Percentiles rank a stretch among this genome's conserved stretches.
These are phyloP conservation scores for Euproctis similis DNA, from an alignment of 2,888 invertebrate species.

Conservation along the genomic window DNA sequence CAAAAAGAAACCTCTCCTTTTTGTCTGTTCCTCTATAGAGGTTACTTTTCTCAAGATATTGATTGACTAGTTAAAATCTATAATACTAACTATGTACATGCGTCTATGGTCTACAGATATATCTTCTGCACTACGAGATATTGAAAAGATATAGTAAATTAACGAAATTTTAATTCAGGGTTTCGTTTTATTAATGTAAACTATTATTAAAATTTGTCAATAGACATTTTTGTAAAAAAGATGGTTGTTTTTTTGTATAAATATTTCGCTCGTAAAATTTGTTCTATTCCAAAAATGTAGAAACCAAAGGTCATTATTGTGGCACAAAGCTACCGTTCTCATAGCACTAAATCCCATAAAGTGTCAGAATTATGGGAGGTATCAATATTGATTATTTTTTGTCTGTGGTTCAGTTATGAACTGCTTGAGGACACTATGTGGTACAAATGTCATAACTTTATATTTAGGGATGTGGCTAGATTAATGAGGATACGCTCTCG, in stretches of 20 bases:
- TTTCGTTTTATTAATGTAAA: too few relatives aligned
- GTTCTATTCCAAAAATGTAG: slow-evolving; percentile 13
- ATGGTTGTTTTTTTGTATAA: slow-evolving; percentile 11
- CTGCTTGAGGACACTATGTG: slow-evolving; percentile 17
- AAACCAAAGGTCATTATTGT: slow-evolving; percentile 14
- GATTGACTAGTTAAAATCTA: too few relatives aligned
- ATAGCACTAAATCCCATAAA: slow-evolving; percentile 29
- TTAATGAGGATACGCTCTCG: slow-evolving; percentile 9
- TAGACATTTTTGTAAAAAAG: not conserved
- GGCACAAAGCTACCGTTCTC: slow-evolving; percentile 32
- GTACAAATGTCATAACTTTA: slow-evolving; percentile 28
- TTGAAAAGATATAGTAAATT: too few relatives aligned
- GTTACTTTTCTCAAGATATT: too few relatives aligned
- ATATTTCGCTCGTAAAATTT: slow-evolving; percentile 13
- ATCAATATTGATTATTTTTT: slow-evolving; percentile 26
- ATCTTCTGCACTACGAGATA: too few relatives aligned
- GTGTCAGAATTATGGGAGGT: slow-evolving; percentile 32
- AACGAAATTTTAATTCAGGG: too few relatives aligned
- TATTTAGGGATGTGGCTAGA: slow-evolving; percentile 2
- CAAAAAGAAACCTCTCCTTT: too few relatives aligned
- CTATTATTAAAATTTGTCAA: not conserved
- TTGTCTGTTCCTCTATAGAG: too few relatives aligned
- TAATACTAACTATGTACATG: too few relatives aligned
- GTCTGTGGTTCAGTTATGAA: slow-evolving; percentile 12
- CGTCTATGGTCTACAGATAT: too few relatives aligned